phyloP scores from a whole-genome alignment of 1,140 invertebrate species.

The Drosophila biarmipes region DNA sequence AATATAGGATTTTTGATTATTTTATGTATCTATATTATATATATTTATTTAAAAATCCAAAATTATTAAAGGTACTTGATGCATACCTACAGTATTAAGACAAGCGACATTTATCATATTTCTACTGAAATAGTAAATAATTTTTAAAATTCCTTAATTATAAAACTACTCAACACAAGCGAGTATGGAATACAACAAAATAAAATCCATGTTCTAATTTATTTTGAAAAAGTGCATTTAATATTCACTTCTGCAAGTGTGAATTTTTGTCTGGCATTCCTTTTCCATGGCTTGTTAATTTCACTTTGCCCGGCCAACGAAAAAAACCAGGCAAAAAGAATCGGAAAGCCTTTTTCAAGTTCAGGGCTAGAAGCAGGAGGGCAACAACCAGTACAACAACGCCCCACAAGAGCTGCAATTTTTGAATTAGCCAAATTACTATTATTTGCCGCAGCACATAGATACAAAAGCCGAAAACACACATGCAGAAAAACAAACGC shows the following conservation, averaged over 20 bases:
- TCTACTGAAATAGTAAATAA: no score
- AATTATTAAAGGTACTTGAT: no score
- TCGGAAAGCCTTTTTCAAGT: slow-evolving; percentile 68
- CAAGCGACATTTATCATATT: no score
- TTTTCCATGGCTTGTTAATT: slow-evolving; percentile 61
- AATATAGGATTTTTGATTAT: no score
- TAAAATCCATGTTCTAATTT: background rate
- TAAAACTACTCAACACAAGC: no score
- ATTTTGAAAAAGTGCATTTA: slow-evolving; percentile 1
- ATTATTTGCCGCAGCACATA: slow-evolving; percentile 73
- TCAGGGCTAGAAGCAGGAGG: slow-evolving; percentile 61
- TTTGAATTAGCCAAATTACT: slow-evolving; percentile 81
- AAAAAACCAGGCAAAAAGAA: slow-evolving; percentile 31
- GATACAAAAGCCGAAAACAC: slow-evolving; percentile 25
- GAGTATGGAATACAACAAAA: background rate
- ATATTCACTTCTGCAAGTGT: background rate
- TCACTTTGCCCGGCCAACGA: slow-evolving; percentile 64
- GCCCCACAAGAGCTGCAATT: slow-evolving; percentile 67
- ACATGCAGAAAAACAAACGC: slow-evolving; percentile 18
- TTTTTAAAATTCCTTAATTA: no score
- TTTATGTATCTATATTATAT: no score
- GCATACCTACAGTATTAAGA: no score
- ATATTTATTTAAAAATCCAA: no score
- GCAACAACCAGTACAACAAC: slow-evolving; percentile 32
- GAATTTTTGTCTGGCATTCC: slow-evolving; percentile 1